phyloP scores from a whole-genome alignment of 2,888 invertebrate species.

The Tridacna gigas region DNA sequence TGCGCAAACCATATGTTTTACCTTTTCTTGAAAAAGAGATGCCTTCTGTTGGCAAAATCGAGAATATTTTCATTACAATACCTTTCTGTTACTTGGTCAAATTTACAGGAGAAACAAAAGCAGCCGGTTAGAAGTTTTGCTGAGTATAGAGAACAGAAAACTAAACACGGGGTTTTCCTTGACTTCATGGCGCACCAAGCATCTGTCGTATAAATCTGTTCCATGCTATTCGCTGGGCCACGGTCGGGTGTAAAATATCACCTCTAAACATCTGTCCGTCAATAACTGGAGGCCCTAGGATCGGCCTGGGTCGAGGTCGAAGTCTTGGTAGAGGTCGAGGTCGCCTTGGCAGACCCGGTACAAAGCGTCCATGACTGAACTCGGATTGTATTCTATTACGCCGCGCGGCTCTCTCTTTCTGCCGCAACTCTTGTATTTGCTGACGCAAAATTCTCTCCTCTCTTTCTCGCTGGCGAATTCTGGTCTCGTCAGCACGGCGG shows the following conservation, averaged over 20 bases:
- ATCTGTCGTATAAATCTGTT: slow-evolving; percentile 55
- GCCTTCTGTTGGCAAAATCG: no score
- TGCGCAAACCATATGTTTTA: no score
- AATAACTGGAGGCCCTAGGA: not conserved
- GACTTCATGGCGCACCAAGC: slow-evolving; percentile 31
- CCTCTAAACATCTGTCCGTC: slow-evolving; percentile 1
- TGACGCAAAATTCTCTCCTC: slow-evolving; percentile 19
- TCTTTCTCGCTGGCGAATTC: slow-evolving; percentile 12
- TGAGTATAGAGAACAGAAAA: not conserved
- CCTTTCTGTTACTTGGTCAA: no score
- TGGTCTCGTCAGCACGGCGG: not conserved
- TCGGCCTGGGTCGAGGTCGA: not conserved
- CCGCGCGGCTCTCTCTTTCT: slow-evolving; percentile 1
- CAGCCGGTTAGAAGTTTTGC: no score
- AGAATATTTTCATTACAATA: no score
- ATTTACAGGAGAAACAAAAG: no score
- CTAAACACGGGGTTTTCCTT: not conserved
- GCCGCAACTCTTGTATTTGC: not conserved
- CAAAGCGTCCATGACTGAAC: not conserved
- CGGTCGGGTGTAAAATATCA: slow-evolving; percentile 34
- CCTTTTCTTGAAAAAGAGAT: no score
- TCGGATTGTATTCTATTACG: slow-evolving; percentile 13
- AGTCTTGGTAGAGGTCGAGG: not conserved
- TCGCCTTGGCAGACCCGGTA: slow-evolving; percentile 2
- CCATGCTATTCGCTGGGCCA: slow-evolving; percentile 49